Evolutionary conservation across 2,113 vertebrate species (phyloP).

Genomic region (Anarrhichthys ocellatus): DNA sequence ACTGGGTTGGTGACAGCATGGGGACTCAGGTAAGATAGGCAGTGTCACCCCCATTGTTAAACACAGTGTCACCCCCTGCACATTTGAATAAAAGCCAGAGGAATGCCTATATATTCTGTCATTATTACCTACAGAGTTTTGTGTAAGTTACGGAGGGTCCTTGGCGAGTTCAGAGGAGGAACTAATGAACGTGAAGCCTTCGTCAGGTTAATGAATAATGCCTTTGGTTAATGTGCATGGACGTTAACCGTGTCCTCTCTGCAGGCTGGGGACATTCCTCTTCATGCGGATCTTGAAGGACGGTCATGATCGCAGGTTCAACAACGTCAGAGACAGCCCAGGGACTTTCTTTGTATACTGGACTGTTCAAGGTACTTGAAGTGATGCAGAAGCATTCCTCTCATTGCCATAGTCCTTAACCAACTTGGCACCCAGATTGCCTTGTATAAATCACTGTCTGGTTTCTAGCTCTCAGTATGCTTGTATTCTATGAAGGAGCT

Average conservation of each 20-base stretch:
- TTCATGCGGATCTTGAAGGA: slow-evolving; percentile 86
- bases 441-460: slow-evolving; percentile 57
- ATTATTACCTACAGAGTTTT: background rate
- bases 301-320: slow-evolving; percentile 84
- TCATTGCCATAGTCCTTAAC: slow-evolving; percentile 42
- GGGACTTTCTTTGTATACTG: slow-evolving; percentile 86
- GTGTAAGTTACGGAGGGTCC: slow-evolving; percentile 10
- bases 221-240: slow-evolving; percentile 70
- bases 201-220: slow-evolving; percentile 81
- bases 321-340: slow-evolving; percentile 83
- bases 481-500: slow-evolving; percentile 33
- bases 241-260: slow-evolving; percentile 49
- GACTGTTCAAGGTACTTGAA: slow-evolving; percentile 85
- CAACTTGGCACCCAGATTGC: background rate
- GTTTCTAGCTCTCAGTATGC: slow-evolving; percentile 27
- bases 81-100: background rate
- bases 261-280: slow-evolving; percentile 85
- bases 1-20: slow-evolving; percentile 84
- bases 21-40: slow-evolving; percentile 80
- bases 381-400: slow-evolving; percentile 4
- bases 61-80: background rate
- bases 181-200: slow-evolving; percentile 55
- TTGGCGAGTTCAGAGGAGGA: slow-evolving; percentile 52
- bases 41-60: background rate
- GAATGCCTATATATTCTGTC: background rate